Percentiles rank a stretch among this genome's conserved stretches.
Evolutionary conservation across 2,113 vertebrate genomes (phyloP).

Genomic region (Synodontis membranacea): DNA sequence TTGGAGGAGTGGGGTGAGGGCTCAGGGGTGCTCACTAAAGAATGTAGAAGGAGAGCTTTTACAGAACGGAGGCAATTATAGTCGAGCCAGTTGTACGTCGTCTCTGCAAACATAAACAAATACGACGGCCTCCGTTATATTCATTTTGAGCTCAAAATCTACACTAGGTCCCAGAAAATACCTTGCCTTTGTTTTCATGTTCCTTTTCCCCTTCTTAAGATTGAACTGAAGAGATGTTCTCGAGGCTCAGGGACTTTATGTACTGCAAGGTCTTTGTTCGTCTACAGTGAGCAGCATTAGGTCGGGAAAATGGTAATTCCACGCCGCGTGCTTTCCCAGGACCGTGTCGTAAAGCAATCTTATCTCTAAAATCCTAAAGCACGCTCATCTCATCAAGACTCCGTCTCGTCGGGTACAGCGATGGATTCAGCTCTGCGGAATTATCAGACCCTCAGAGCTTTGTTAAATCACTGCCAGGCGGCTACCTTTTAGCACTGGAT

Average conservation of each 20-base stretch:
- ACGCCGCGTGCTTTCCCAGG: conserved; percentile 30
- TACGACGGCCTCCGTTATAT: neutral
- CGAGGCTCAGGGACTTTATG: neutral
- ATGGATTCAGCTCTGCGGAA: conserved; percentile 14
- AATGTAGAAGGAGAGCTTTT: conserved; percentile 40
- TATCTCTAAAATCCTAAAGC: conserved; percentile 22
- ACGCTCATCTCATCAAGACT: conserved; percentile 8
- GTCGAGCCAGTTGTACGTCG: neutral
- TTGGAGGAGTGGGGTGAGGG: neutral
- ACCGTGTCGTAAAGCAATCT: neutral
- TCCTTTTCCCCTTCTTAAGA: neutral
- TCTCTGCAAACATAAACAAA: conserved; percentile 7
- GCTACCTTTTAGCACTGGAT: conserved; percentile 6
- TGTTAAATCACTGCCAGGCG: conserved; percentile 23
- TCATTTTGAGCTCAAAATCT: neutral
- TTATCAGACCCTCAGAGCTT: neutral
- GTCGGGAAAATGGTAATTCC: neutral
- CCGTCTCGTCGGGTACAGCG: neutral
- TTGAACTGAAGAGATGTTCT: conserved; percentile 16
- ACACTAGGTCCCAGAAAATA: neutral
- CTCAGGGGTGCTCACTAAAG: conserved; percentile 7
- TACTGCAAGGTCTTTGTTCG: conserved; percentile 10
- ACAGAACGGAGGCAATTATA: conserved; percentile 25
- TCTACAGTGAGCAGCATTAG: conserved; percentile 2
- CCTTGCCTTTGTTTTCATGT: neutral